A percentile compares a stretch with the other conserved stretches of the same genome.
Conservation (phyloP, 2,797 vertebrate species). For the Sternarchorhynchus goeldii region DNA sequence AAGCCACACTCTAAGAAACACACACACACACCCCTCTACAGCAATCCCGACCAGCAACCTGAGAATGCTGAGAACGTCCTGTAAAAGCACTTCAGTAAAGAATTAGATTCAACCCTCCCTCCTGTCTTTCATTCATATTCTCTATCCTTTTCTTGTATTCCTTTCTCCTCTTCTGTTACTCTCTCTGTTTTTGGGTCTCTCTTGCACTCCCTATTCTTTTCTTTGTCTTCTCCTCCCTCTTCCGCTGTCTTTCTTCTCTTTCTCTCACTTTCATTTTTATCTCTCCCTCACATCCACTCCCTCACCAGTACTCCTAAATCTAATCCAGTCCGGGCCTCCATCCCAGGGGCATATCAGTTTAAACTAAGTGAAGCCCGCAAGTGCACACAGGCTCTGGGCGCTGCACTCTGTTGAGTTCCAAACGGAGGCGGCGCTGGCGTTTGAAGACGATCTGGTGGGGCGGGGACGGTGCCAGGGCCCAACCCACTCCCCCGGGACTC, state of each 20-base stretch:
- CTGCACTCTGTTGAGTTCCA: background rate
- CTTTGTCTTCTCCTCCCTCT: background rate
- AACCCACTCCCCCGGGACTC: background rate
- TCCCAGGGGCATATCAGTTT: conserved; percentile 41
- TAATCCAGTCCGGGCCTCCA: conserved; percentile 42
- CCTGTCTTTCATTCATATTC: conserved; percentile 11
- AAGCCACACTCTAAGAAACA: conserved; percentile 1
- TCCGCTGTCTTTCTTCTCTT: background rate
- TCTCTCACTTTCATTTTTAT: conserved; percentile 14
- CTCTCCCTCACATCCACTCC: conserved; percentile 19
- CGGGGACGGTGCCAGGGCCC: background rate
- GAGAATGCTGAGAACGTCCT: conserved; percentile 71
- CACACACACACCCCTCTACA: conserved; percentile 2
- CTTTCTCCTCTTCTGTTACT: conserved; percentile 18
- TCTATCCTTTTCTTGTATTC: no score
- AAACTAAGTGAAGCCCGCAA: conserved; percentile 20
- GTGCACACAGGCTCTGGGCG: conserved; percentile 17
- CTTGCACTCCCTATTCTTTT: conserved; percentile 12
- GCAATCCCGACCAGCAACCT: conserved; percentile 59
- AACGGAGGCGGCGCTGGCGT: background rate
- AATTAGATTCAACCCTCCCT: conserved; percentile 54
- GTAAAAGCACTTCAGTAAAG: conserved; percentile 66
- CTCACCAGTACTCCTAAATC: conserved; percentile 37
- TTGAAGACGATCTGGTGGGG: background rate
- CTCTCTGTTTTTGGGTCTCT: background rate